Base-by-base conservation (phyloP, 2,888 invertebrate species). In the Eremobia ochroleuca region DNA sequence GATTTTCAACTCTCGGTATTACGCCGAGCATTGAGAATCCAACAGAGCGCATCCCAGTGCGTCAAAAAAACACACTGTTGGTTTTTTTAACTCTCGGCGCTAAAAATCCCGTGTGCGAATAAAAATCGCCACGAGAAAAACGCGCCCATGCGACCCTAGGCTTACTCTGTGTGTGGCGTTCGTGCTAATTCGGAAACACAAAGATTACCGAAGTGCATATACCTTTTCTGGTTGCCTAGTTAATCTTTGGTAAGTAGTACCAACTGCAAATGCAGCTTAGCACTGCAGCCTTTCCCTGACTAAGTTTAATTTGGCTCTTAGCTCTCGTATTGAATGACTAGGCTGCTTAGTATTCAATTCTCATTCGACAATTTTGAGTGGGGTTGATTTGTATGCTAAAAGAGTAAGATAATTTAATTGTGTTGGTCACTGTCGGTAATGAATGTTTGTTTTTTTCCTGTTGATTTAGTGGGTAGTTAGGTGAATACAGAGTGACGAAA, bases 281-380 rank as follows among this genome's bases (percentile, higher is more conserved):
- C 69, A 61, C 67, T 74, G 70, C 70, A 59, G 87, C 66, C 74
- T 76, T 73, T 73, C 61, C 37, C 73, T 43, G 73, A 72, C 62
- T 66, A 71, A 84, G 74, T 87, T 86, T 77, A 88, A 86, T 88
- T 88, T 73, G 69, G 58, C 72, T 86, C 70, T 76, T 79, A 71
- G 61, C 64, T 67, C 65, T 43, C 55, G 28, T 31, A 66, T 59
- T 79, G 75, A 86, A 66, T 69, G 61, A 31, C 43, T 18, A 68
- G n/a, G n/a, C n/a, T 66, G 55, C 55, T 88, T 74, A 76, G 75
- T 79, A 77, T 88, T 80, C 87, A 43, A 73, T 69, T 69, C 64
- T 28, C 25, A 70, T 80, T 61, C 37, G 25, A 68, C 34, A 70
- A 64, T 73, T 85, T 81, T 65, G 65, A 67, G 37, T 61, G 25